phyloP scores from a whole-genome alignment of 2,888 invertebrate genomes.

The Scrobipalpa costella region DNA sequence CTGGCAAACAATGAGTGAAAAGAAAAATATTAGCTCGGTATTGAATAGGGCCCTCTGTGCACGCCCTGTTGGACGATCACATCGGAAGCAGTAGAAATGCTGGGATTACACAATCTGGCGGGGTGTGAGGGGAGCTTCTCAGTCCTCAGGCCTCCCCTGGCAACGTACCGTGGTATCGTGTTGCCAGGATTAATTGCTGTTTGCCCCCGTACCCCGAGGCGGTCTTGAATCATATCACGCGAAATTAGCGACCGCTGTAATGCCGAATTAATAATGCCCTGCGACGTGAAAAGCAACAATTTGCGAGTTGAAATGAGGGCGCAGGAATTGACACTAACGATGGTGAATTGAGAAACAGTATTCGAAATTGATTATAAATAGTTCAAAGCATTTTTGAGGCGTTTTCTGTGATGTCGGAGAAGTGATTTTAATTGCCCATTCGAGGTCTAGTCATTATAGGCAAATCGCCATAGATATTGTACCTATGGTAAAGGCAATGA shows the following conservation, averaged over 20 bases:
- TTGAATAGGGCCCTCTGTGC: constrained; percentile 43
- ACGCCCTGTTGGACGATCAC: constrained; percentile 59
- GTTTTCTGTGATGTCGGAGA: not conserved
- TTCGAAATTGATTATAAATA: constrained; percentile 20
- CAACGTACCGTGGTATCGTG: constrained; percentile 73
- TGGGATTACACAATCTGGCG: constrained; percentile 72
- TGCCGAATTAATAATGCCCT: constrained; percentile 67
- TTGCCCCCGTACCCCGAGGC: constrained; percentile 64
- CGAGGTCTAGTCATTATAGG: constrained; percentile 1
- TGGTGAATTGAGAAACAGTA: constrained; percentile 25
- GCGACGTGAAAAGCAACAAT: constrained; percentile 35
- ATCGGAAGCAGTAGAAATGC: constrained; percentile 76
- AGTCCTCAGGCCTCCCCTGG: constrained; percentile 44
- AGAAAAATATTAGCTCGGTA: constrained; percentile 64
- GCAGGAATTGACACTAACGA: constrained; percentile 28
- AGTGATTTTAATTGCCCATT: not conserved
- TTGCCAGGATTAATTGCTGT: constrained; percentile 78
- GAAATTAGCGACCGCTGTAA: constrained; percentile 71
- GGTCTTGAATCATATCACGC: constrained; percentile 67
- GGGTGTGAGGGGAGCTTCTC: constrained; percentile 46
- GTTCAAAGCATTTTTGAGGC: constrained; percentile 17
- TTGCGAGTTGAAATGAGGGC: constrained; percentile 28
- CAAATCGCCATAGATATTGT: constrained; percentile 4
- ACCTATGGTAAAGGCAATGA: not conserved
- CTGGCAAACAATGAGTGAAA: constrained; percentile 57